phyloP scores from a whole-genome alignment of 2,797 vertebrate species.

The Hephaestus fuliginosus region DNA sequence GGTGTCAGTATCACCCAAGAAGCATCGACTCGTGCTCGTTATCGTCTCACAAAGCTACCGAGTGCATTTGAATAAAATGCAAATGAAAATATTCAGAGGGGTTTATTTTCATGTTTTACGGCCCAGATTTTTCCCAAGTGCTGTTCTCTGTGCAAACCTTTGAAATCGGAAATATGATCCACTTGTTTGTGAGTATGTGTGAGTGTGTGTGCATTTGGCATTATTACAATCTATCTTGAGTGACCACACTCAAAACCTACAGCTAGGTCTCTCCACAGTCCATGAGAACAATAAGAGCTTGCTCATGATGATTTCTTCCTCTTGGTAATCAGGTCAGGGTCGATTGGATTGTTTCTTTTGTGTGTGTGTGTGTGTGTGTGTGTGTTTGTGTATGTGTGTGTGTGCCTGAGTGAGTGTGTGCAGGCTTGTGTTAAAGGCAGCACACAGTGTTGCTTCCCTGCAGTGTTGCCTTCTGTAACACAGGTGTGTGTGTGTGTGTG shows the following conservation, averaged over 20 bases:
- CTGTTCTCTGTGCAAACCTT: conserved; percentile 29
- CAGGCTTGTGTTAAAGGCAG: conserved; percentile 40
- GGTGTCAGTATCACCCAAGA: not conserved
- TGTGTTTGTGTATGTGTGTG: conserved; percentile 16
- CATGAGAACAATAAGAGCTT: conserved; percentile 60
- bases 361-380: conserved; percentile 3
- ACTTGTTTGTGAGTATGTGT: conserved; percentile 15
- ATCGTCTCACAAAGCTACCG: not conserved
- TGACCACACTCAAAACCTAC: conserved; percentile 42
- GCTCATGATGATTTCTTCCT: conserved; percentile 57
- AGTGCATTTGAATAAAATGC: conserved; percentile 23
- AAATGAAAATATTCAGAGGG: conserved; percentile 10
- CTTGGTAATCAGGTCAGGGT: conserved; percentile 75
- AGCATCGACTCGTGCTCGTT: not conserved
- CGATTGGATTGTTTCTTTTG: conserved; percentile 59
- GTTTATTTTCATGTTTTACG: conserved; percentile 43
- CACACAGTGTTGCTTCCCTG: conserved; percentile 58
- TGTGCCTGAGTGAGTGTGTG: not conserved
- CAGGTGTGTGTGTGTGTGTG: conserved; percentile 54
- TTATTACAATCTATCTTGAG: conserved; percentile 36
- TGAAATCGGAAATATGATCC: conserved; percentile 44
- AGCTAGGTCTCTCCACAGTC: conserved; percentile 42
- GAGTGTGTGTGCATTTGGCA: conserved; percentile 15
- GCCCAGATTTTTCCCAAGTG: conserved; percentile 3
- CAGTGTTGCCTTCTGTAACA: conserved; percentile 71